Base-by-base conservation (phyloP, 2,113 vertebrate genomes). In the Pachypanchax playfairii region DNA sequence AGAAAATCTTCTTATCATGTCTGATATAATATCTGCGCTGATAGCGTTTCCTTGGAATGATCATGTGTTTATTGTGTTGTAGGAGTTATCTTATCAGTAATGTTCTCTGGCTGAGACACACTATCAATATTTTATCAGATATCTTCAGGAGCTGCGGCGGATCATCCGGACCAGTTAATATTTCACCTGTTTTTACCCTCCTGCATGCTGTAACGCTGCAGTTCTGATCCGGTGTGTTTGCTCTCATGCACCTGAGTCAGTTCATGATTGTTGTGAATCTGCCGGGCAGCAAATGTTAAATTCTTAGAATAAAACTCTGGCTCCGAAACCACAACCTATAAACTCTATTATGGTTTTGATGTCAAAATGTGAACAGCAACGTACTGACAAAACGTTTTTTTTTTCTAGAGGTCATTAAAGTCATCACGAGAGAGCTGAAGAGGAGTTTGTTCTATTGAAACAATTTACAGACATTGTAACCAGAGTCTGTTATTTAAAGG, bases 71-170 rank as follows among this genome's bases (percentile, higher is more conserved):
- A n/a, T n/a, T n/a, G n/a, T n/a, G n/a, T n/a, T 71, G 10, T 18
- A 53, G 35, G 58, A 22, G 49, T 60, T 77, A 70, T 62, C 57
- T 22, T 52, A 67, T 59, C 58, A 67, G 4, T 56, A 54, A 70
- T 76, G 66, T 73, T 65, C 49, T 57, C 47, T 61, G 47, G 48
- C 36, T 10, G 59, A 58, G n/a, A 74, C 4, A 2, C 18, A 7
- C 55, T 70, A 79, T 87, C 79, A 70, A 56, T 29, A 3, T 21
- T 56, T 70, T 74, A 83, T 85, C 67, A 64, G 49, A 63, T 42
- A 25, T 53, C 43, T 49, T 14, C 42, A 59, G 54, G 15, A 42
- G 35, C 64, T 41, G 22, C 21, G 42, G 36, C 51, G 51, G 11
- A 48, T 12, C 44, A 44, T 69, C 29, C 2, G 48, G n/a, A 42